A percentile compares a stretch with the other conserved stretches of the same genome.
phyloP scores from a whole-genome alignment of 2,113 vertebrate species.

The Heterochromis multidens region DNA sequence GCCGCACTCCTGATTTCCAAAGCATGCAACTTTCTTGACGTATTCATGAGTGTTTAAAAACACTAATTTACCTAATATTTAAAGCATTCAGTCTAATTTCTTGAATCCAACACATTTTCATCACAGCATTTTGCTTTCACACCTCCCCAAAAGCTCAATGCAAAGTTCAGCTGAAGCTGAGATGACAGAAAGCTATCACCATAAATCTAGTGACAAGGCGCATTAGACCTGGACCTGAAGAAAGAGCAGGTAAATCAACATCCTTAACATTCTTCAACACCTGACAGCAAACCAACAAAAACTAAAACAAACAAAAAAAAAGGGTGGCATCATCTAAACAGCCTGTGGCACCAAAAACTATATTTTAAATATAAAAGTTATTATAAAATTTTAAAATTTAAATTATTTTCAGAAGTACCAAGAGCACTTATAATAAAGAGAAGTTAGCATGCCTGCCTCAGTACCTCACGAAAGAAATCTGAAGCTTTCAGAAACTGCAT shows the following conservation, averaged over 20 bases:
- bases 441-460: not conserved
- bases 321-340: not conserved
- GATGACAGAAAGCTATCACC: not conserved
- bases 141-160: not conserved
- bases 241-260: not conserved
- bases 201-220: not conserved
- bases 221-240: not conserved
- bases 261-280: not conserved
- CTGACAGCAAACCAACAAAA: not conserved
- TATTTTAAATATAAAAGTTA: too few relatives aligned
- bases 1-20: rapidly evolving
- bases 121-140: not conserved
- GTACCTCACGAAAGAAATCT: not conserved
- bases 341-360: not conserved
- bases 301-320: not conserved
- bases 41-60: not conserved
- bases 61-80: not conserved
- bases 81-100: not conserved
- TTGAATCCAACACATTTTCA: not conserved
- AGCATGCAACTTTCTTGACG: not conserved
- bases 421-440: not conserved
- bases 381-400: too few relatives aligned
- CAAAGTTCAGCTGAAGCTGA: not conserved
- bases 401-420: not conserved
- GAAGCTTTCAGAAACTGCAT: not conserved